Percentiles rank a stretch among this genome's conserved stretches.
Evolutionary conservation across 2,797 vertebrate genomes (phyloP).

Genomic region (Argyrosomus regius): DNA sequence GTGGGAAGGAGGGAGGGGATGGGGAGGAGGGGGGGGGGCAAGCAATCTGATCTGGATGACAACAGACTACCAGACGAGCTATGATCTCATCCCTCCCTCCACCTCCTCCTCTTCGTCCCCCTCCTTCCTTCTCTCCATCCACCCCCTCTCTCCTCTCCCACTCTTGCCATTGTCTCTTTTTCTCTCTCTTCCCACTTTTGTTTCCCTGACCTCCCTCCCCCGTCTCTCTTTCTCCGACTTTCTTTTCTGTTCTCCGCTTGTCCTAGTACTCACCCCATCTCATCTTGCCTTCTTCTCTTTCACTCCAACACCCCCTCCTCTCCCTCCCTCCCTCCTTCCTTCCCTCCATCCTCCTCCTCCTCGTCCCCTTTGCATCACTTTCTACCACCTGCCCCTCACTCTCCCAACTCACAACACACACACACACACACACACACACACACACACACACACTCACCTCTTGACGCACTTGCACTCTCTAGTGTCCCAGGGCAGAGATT

Average conservation of each 20-base stretch:
- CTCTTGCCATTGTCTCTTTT: slow-evolving; percentile 76
- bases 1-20: slow-evolving; percentile 23
- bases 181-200: slow-evolving; percentile 75
- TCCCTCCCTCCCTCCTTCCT: slow-evolving; percentile 7
- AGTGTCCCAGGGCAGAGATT: slow-evolving; percentile 86
- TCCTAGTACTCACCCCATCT: slow-evolving; percentile 72
- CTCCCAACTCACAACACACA: slow-evolving; percentile 55
- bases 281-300: slow-evolving; percentile 78
- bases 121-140: slow-evolving; percentile 58
- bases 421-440: slow-evolving; percentile 32
- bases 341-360: slow-evolving; percentile 59
- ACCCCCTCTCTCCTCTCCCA: slow-evolving; percentile 66
- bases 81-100: slow-evolving; percentile 87
- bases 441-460: slow-evolving; percentile 49
- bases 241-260: slow-evolving; percentile 69
- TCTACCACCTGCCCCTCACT: slow-evolving; percentile 75
- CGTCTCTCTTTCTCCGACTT: slow-evolving; percentile 62
- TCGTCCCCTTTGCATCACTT: slow-evolving; percentile 64
- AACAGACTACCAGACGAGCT: slow-evolving; percentile 89
- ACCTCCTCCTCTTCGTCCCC: slow-evolving; percentile 18
- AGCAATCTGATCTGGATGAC: slow-evolving; percentile 89
- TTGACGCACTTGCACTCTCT: slow-evolving; percentile 73
- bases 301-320: slow-evolving; percentile 53
- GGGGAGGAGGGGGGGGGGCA: slow-evolving; percentile 40
- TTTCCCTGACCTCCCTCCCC: slow-evolving; percentile 67